These are phyloP conservation scores for Papilio xuthus DNA, from an alignment of 1,140 invertebrate species.

Conservation along the genomic window DNA sequence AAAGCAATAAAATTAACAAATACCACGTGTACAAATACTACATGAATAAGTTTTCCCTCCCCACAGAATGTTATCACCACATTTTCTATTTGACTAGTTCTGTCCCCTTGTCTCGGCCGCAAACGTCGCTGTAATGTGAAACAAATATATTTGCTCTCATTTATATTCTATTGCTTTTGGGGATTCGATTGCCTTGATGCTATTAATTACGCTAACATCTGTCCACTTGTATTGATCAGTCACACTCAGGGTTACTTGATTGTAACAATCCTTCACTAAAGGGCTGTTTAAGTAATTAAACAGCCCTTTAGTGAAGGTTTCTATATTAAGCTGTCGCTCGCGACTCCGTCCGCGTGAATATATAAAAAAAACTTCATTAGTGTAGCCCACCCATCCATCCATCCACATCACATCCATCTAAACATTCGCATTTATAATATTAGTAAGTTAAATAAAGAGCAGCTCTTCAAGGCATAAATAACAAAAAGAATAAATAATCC, in stretches of 20 bases:
- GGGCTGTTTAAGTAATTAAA: too few species aligned
- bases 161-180: slow-evolving; percentile 36
- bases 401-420: too few species aligned
- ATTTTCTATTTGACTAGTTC: slow-evolving; percentile 35
- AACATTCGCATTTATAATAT: too few species aligned
- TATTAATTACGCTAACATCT: slow-evolving; percentile 39
- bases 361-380: too few species aligned
- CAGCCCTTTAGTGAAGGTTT: not conserved
- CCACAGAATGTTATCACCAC: slow-evolving; percentile 5
- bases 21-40: not conserved
- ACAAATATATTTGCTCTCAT: slow-evolving; percentile 40
- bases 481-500: too few species aligned
- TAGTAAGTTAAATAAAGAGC: too few species aligned
- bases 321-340: too few species aligned
- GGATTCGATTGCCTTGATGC: slow-evolving; percentile 33
- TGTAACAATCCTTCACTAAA: too few species aligned
- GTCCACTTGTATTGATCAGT: not conserved
- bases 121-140: slow-evolving; percentile 30
- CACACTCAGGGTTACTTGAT: not conserved
- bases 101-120: slow-evolving; percentile 21
- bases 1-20: not conserved
- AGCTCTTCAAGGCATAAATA: too few species aligned
- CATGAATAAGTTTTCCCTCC: slow-evolving; percentile 6
- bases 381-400: too few species aligned
- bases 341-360: too few species aligned